Evolutionary conservation across 1,140 invertebrate genomes (phyloP).

Genomic region (Cotesia glomerata): DNA sequence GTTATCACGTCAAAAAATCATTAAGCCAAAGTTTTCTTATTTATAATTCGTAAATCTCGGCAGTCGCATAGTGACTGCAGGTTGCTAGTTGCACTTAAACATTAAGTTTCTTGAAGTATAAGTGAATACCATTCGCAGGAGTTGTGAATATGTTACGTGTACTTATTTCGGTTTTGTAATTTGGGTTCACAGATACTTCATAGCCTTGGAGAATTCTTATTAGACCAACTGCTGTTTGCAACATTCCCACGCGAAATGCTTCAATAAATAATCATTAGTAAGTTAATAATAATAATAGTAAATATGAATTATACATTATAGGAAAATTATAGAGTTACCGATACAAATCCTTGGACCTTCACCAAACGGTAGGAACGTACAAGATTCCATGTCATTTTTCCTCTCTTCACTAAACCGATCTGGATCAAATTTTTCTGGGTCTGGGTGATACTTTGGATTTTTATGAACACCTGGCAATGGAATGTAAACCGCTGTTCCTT

Average conservation of each 20-base stretch:
- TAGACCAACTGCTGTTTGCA: conserved; percentile 69
- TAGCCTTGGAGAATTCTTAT: conserved; percentile 59
- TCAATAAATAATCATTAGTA: conserved; percentile 18
- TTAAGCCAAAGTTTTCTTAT: too few species aligned
- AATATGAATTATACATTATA: too few species aligned
- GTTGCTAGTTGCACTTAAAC: neutral
- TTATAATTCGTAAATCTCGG: too few species aligned
- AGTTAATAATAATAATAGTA: neutral
- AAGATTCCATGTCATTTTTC: conserved; percentile 33
- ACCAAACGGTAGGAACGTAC: conserved; percentile 47
- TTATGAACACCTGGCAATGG: conserved; percentile 38
- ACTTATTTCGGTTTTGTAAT: conserved; percentile 30
- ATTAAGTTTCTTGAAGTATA: neutral
- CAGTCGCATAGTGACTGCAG: too few species aligned
- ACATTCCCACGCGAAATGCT: conserved; percentile 68
- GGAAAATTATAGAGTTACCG: conserved; percentile 35
- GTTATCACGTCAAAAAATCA: too few species aligned
- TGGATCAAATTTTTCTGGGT: conserved; percentile 41
- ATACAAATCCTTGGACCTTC: conserved; percentile 48
- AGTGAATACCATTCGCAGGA: conserved; percentile 7
- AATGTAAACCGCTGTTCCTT: conserved; percentile 51
- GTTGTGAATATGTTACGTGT: conserved; percentile 1
- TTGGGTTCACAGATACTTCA: conserved; percentile 53
- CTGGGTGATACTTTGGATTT: conserved; percentile 9
- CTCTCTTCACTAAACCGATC: conserved; percentile 58